A percentile compares a stretch with the other conserved stretches of the same genome.
These are phyloP conservation scores for Tympanoctomys barrerae DNA, from an alignment of 2,797 vertebrate species.

Conservation along the genomic window DNA sequence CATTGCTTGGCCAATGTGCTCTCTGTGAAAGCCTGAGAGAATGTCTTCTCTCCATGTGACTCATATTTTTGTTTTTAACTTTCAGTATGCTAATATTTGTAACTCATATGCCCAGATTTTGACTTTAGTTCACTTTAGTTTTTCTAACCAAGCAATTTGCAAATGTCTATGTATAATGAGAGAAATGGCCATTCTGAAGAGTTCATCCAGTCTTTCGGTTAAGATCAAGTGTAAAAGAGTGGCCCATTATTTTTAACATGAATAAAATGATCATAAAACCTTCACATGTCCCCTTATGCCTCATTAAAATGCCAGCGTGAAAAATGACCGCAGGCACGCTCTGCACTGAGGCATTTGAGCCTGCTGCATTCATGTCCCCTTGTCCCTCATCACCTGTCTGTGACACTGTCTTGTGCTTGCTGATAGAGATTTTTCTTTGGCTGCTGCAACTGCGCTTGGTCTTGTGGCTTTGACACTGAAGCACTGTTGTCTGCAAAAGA, in stretches of 20 bases:
- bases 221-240: constrained; percentile 60
- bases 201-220: neutral
- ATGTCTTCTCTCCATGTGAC: too few species aligned
- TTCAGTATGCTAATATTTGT: neutral
- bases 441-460: constrained; percentile 79
- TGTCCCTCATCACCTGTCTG: constrained; percentile 83
- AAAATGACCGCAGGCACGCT: constrained; percentile 57
- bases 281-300: constrained; percentile 72
- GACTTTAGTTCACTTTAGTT: constrained; percentile 37
- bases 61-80: constrained; percentile 5
- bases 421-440: constrained; percentile 74
- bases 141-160: constrained; percentile 25
- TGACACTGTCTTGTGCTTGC: constrained; percentile 76
- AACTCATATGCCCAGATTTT: neutral
- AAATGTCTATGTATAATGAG: neutral
- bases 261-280: constrained; percentile 74
- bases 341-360: constrained; percentile 34
- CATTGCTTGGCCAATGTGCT: too few species aligned
- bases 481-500: constrained; percentile 86
- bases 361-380: constrained; percentile 65
- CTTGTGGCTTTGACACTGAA: constrained; percentile 88
- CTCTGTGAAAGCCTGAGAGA: too few species aligned
- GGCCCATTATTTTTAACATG: constrained; percentile 77
- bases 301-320: constrained; percentile 72
- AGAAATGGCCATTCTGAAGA: constrained; percentile 45